These are phyloP conservation scores for Taenioides sp. DNA, from an alignment of 2,797 vertebrate genomes.

Conservation along the genomic window DNA sequence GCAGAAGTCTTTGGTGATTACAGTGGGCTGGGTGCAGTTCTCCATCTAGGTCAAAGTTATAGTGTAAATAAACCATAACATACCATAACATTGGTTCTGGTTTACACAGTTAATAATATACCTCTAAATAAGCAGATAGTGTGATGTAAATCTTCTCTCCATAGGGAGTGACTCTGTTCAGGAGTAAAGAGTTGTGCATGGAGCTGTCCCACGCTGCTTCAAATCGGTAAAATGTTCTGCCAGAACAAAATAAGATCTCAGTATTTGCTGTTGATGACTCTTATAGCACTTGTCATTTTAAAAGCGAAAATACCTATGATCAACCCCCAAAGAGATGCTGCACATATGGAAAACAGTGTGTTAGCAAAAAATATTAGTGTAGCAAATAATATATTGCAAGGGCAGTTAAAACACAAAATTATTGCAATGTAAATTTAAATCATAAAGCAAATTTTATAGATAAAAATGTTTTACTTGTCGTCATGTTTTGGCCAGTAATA, in stretches of 20 bases:
- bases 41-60: conserved; percentile 83
- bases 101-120: conserved; percentile 49
- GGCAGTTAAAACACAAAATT: neutral
- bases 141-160: conserved; percentile 99
- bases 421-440: neutral
- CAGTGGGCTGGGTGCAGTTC: conserved; percentile 93
- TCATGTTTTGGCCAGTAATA: conserved; percentile 92
- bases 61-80: conserved; percentile 4
- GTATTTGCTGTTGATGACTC: conserved; percentile 4
- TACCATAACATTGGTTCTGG: neutral
- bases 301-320: conserved; percentile 87
- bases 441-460: neutral
- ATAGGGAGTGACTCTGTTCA: conserved; percentile 96
- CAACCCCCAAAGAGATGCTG: conserved; percentile 90
- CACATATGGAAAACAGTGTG: conserved; percentile 70
- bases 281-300: neutral
- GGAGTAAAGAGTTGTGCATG: conserved; percentile 97
- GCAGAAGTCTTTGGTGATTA: conserved; percentile 99
- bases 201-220: conserved; percentile 98
- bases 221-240: conserved; percentile 95
- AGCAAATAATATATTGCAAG: neutral
- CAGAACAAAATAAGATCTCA: neutral
- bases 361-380: conserved; percentile 40
- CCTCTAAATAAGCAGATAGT: conserved; percentile 95
- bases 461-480: conserved; percentile 83